These are phyloP conservation scores for Beaufortia kweichowensis DNA, from an alignment of 2,113 vertebrate species.

Conservation along the genomic window DNA sequence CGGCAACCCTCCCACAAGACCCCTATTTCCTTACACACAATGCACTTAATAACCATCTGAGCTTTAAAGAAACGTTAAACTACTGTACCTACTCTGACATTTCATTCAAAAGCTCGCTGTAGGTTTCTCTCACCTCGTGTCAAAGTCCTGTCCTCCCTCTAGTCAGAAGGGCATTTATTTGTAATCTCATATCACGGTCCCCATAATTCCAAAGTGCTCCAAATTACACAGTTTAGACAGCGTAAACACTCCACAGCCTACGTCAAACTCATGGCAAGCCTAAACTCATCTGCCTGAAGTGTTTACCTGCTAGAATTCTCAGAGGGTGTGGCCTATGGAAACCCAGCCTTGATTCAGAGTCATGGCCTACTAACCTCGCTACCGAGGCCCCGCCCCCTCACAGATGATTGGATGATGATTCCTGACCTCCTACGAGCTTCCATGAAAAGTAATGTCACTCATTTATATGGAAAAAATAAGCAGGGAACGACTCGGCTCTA, in stretches of 20 bases:
- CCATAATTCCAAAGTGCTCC: slow-evolving; percentile 10
- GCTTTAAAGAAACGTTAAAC: slow-evolving; percentile 6
- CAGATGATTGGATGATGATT: slow-evolving; percentile 54
- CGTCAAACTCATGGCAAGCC: slow-evolving; percentile 54
- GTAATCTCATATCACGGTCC: slow-evolving; percentile 32
- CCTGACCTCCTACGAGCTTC: slow-evolving; percentile 38
- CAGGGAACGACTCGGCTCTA: slow-evolving; percentile 10
- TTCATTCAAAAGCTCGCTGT: slow-evolving; percentile 62
- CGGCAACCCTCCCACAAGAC: slow-evolving; percentile 5
- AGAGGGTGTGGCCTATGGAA: slow-evolving; percentile 58
- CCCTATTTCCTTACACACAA: slow-evolving; percentile 26
- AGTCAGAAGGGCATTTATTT: slow-evolving; percentile 31
- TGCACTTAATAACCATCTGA: slow-evolving; percentile 25
- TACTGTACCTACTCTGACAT: slow-evolving; percentile 37
- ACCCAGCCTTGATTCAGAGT: slow-evolving; percentile 49
- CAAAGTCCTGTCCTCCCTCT: slow-evolving; percentile 7
- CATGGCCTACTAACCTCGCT: slow-evolving; percentile 62
- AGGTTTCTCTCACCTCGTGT: slow-evolving; percentile 18
- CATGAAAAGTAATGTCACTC: slow-evolving; percentile 54
- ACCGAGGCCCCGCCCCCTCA: slow-evolving; percentile 48
- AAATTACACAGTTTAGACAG: slow-evolving; percentile 24
- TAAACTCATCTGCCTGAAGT: slow-evolving; percentile 53
- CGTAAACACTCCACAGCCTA: slow-evolving; percentile 28
- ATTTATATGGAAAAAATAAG: slow-evolving; percentile 53
- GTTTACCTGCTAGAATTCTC: slow-evolving; percentile 57